Conservation (phyloP, 1,140 invertebrate species). For the Parapsyche elsis region DNA sequence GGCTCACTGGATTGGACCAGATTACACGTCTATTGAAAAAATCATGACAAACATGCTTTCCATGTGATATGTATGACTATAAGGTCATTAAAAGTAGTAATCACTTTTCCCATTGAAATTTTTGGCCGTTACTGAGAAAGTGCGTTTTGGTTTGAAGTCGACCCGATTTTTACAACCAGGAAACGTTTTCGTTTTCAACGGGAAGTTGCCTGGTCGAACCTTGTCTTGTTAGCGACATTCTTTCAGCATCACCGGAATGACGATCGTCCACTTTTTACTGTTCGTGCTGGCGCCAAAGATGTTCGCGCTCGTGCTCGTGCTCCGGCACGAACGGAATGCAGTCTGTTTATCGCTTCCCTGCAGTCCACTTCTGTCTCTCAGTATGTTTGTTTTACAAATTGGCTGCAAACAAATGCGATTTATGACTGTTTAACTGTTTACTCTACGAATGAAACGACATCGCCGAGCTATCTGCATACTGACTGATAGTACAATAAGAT, state of each 20-base stretch:
- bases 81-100: too few relatives aligned
- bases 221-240: conserved; percentile 16
- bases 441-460: too few relatives aligned
- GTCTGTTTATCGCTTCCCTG: neutral
- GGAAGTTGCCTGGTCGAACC: neutral
- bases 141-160: too few relatives aligned
- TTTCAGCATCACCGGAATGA: neutral
- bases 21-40: too few relatives aligned
- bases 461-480: too few relatives aligned
- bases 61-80: too few relatives aligned
- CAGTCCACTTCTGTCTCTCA: neutral
- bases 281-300: conserved; percentile 2
- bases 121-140: too few relatives aligned
- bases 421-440: neutral
- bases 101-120: too few relatives aligned
- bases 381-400: neutral
- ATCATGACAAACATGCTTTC: too few relatives aligned
- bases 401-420: neutral
- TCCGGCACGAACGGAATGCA: conserved; percentile 6
- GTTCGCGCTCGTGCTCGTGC: neutral
- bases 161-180: neutral
- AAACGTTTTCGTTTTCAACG: neutral
- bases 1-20: too few relatives aligned
- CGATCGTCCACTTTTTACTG: conserved; percentile 4
- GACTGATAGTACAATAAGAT: too few relatives aligned